These are phyloP conservation scores for Callimorpha dominula DNA, from an alignment of 2,888 invertebrate genomes.

Conservation along the genomic window DNA sequence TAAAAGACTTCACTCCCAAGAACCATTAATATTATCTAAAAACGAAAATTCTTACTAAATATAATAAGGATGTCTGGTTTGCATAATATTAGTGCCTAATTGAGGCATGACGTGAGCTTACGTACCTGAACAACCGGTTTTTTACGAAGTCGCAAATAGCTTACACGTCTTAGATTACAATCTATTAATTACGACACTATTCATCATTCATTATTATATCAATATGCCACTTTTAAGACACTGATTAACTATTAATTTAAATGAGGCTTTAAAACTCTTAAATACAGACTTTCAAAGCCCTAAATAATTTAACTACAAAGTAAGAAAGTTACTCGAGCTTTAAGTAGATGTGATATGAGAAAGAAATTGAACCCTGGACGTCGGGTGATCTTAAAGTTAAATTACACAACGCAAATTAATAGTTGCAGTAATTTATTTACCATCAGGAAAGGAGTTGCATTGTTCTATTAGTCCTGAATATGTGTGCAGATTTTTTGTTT, in stretches of 20 bases:
- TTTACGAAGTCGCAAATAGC: neutral
- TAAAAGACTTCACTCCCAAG: too few relatives aligned
- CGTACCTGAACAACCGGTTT: neutral
- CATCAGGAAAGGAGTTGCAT: too few relatives aligned
- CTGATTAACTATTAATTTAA: neutral
- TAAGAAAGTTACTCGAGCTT: too few relatives aligned
- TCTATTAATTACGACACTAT: neutral
- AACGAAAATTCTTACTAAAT: neutral
- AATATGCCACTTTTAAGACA: neutral
- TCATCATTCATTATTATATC: neutral
- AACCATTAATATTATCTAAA: neutral
- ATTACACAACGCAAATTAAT: too few relatives aligned
- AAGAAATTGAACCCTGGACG: too few relatives aligned
- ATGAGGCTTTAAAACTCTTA: neutral
- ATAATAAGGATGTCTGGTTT: neutral
- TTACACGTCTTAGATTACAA: neutral
- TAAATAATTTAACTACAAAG: too few relatives aligned
- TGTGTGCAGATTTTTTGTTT: too few relatives aligned
- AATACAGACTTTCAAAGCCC: too few relatives aligned
- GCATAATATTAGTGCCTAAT: neutral
- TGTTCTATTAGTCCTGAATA: too few relatives aligned
- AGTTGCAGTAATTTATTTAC: too few relatives aligned
- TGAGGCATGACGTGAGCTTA: neutral
- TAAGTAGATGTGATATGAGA: too few relatives aligned
- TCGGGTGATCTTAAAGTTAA: too few relatives aligned